These are phyloP conservation scores for Cryptoprocta ferox DNA, from an alignment of 2,797 vertebrate species.

Conservation along the genomic window DNA sequence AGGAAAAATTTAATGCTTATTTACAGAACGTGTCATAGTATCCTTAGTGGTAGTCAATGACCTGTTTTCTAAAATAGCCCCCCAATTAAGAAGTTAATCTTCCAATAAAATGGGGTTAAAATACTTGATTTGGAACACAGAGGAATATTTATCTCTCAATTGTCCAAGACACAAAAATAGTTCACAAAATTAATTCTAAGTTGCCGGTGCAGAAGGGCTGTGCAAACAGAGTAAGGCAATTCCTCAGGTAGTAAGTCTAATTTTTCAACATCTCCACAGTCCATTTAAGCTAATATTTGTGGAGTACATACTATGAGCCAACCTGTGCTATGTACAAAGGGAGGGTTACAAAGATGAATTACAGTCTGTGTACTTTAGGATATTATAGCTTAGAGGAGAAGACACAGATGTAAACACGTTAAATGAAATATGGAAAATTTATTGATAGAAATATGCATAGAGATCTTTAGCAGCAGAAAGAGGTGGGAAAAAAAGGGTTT, in stretches of 20 bases:
- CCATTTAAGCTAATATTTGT: constrained; percentile 56
- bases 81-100: neutral
- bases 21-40: neutral
- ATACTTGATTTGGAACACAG: neutral
- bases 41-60: neutral
- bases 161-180: neutral
- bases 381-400: neutral
- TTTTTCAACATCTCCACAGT: constrained; percentile 19
- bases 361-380: neutral
- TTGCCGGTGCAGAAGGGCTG: neutral
- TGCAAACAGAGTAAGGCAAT: constrained; percentile 20
- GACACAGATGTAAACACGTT: neutral
- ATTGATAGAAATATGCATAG: neutral
- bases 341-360: constrained; percentile 28
- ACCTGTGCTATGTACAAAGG: neutral
- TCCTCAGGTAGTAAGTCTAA: constrained; percentile 33
- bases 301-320: neutral
- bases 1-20: neutral
- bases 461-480: neutral
- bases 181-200: constrained; percentile 51
- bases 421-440: constrained; percentile 37
- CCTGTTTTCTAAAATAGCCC: constrained; percentile 32
- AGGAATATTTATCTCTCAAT: neutral
- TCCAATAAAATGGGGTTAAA: neutral
- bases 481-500: neutral